Evolutionary conservation across 2,113 vertebrate species (phyloP), one percentile per base, ranked within the genome.

Genomic region (Cyprinodon variegatus): DNA sequence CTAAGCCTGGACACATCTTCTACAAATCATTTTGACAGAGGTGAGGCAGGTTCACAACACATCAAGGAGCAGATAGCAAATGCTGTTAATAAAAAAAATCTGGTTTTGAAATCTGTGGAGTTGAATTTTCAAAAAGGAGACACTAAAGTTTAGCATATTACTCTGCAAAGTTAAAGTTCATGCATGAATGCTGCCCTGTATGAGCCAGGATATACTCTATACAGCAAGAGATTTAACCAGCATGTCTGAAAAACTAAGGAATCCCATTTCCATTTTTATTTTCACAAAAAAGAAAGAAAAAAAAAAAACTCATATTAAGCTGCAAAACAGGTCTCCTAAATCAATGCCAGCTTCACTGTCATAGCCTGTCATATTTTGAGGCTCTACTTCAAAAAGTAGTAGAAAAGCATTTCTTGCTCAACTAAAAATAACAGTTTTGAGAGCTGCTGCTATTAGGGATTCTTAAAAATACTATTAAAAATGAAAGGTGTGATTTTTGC

Each of bases 11-110:
- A 20, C 37, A 75, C 40, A 22, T 50, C 64, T 82, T 67, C 61
- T 41, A 74, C 73, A 72, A 72, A 78, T 79, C 64, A 77, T 68
- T 82, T 50, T 78, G 65, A 86, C 61, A 64, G 61, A 66, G 46
- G 76, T 6, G 41, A 65, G 60, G 65, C 46, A 65, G 80, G 17
- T 36, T 7, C 50, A 53, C 61, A 64, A 74, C 72, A 77, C 43
- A 65, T 72, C 57, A 59, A 63, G 37, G 65, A 72, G 70, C 22
- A 69, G 65, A 78, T 22, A 60, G 20, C 67, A 20, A 48, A 63
- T 61, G 66, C 50, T 57, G 61, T 38, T 37, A 64, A 43, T 20
- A 11, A 17, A 3, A 29, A 41, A 22, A 29, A 29, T 29, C 29
- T 39, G 11, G 15, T 68, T 14, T 50, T 11, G 45, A 50, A 50